Percentiles rank a stretch among this genome's conserved stretches.
Evolutionary conservation across 2,113 vertebrate species (phyloP).

Genomic region (Charadrius vociferus): DNA sequence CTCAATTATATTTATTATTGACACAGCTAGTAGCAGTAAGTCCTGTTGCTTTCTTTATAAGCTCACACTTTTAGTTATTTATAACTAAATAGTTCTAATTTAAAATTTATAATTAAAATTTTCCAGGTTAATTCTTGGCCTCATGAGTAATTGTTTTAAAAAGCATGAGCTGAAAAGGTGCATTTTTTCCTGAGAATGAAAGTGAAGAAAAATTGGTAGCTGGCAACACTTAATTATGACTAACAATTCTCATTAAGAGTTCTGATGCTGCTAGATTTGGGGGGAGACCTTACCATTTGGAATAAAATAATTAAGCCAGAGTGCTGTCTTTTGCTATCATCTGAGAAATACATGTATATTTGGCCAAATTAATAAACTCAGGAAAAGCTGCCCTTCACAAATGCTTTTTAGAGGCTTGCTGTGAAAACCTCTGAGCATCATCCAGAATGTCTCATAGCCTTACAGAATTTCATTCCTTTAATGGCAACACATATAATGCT

Average conservation of each 20-base stretch:
- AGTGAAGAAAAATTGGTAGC: not conserved
- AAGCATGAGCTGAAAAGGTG: not conserved
- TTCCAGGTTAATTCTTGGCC: not conserved
- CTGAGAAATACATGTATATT: not conserved
- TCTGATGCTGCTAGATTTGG: not conserved
- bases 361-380: not conserved
- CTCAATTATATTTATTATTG: not conserved
- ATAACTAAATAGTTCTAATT: not conserved
- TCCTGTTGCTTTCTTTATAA: not conserved
- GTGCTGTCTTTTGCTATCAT: not conserved
- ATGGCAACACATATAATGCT: not conserved
- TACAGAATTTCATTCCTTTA: not conserved
- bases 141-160: not conserved
- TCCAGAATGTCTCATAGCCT: not conserved
- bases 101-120: conserved; percentile 22
- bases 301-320: not conserved
- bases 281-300: not conserved
- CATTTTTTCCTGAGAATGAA: not conserved
- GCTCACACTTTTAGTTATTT: not conserved
- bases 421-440: not conserved
- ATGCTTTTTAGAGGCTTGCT: not conserved
- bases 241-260: not conserved
- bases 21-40: not conserved
- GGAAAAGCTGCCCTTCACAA: not conserved
- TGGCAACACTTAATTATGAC: not conserved